Conservation (phyloP, 2,113 vertebrate species). For the Lota lota region DNA sequence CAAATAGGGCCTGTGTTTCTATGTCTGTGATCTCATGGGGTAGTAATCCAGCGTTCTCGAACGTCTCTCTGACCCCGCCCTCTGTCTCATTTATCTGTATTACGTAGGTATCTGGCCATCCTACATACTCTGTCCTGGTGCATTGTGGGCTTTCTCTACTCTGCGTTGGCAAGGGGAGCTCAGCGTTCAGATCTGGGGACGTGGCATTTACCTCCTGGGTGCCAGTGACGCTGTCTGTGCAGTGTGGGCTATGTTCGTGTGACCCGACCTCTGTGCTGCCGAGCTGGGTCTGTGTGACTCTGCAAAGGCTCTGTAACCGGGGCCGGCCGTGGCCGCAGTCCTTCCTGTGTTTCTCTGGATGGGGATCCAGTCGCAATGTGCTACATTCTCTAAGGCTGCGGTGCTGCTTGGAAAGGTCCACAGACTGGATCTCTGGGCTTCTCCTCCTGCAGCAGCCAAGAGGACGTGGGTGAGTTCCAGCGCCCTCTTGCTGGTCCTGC, state of each 20-base stretch:
- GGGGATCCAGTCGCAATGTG: neutral
- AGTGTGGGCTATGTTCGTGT: constrained; percentile 13
- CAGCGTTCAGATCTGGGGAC: neutral
- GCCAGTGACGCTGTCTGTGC: constrained; percentile 5
- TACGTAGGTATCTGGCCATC: constrained; percentile 4
- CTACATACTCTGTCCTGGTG: neutral
- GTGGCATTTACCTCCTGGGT: constrained; percentile 11
- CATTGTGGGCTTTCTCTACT: neutral
- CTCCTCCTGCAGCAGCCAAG: constrained; percentile 17
- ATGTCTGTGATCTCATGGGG: neutral
- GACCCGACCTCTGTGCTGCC: neutral
- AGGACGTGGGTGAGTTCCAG: constrained; percentile 8
- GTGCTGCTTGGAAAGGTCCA: neutral
- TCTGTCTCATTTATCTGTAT: neutral
- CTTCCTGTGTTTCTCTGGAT: constrained; percentile 7
- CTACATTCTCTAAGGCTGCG: constrained; percentile 7
- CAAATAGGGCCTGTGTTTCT: neutral
- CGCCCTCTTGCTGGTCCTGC: constrained; percentile 10
- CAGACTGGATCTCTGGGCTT: constrained; percentile 21
- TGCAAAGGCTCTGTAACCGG: constrained; percentile 10
- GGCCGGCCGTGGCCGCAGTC: neutral
- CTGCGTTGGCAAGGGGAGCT: neutral
- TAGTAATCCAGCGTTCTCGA: neutral
- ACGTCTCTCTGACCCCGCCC: neutral
- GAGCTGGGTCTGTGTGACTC: constrained; percentile 13